Evolutionary conservation across 1,140 invertebrate species (phyloP).

Genomic region (Zeugodacus cucurbitae): DNA sequence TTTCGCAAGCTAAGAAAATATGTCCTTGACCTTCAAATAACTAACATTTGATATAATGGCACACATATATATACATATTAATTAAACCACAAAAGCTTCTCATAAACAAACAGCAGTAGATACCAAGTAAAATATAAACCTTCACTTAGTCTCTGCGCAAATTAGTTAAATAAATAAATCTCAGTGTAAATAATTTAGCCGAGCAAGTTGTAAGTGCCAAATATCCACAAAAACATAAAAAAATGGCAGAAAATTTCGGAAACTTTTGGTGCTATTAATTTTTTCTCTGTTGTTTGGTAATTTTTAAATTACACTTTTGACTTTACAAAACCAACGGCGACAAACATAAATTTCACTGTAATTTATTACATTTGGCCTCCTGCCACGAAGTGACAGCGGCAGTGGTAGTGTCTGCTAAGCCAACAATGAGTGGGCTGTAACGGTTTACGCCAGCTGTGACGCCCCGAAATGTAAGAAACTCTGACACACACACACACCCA

Average conservation of each 20-base stretch:
- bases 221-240: not conserved
- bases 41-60: no score
- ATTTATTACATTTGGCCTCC: conserved; percentile 19
- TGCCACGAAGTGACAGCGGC: not conserved
- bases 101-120: not conserved
- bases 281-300: not conserved
- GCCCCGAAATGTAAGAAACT: no score
- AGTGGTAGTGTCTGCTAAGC: not conserved
- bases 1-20: no score
- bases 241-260: not conserved
- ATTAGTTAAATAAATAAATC: not conserved
- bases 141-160: not conserved
- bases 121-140: not conserved
- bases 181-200: not conserved
- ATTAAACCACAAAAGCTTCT: not conserved
- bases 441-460: not conserved
- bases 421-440: not conserved
- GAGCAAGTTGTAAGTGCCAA: not conserved
- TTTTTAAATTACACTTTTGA: not conserved
- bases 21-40: no score
- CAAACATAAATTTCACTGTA: conserved; percentile 17
- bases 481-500: not conserved
- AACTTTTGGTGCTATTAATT: not conserved
- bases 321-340: not conserved
- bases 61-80: no score